phyloP scores from a whole-genome alignment of 2,797 vertebrate species.

The Cetoscarus ocellatus region DNA sequence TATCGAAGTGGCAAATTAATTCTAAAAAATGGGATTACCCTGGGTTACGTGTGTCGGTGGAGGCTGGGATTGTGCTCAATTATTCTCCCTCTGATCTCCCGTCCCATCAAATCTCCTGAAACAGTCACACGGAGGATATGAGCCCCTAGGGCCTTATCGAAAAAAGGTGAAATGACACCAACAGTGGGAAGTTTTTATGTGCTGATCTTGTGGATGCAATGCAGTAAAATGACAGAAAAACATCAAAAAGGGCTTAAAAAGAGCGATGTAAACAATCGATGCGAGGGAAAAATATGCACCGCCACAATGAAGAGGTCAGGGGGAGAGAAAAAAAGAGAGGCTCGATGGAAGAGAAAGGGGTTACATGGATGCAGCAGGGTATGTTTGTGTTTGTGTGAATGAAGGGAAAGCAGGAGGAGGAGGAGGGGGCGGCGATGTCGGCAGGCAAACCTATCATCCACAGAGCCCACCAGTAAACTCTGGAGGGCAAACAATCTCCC shows the following conservation, averaged over 20 bases:
- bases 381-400: too few species aligned
- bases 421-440: background rate
- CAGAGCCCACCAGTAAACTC: conserved; percentile 65
- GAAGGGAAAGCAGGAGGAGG: background rate
- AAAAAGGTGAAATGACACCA: conserved; percentile 48
- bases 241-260: too few species aligned
- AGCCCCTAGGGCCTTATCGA: conserved; percentile 34
- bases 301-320: too few species aligned
- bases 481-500: conserved; percentile 79
- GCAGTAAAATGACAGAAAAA: too few species aligned
- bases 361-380: conserved; percentile 21
- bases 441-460: conserved; percentile 65
- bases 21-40: conserved; percentile 55
- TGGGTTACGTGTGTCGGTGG: background rate
- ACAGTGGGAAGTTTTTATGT: too few species aligned
- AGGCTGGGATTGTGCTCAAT: conserved; percentile 35
- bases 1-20: conserved; percentile 47
- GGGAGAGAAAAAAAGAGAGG: conserved; percentile 7
- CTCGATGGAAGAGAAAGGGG: conserved; percentile 29
- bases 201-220: too few species aligned
- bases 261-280: too few species aligned
- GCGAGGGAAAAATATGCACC: too few species aligned
- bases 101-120: conserved; percentile 23
- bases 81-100: conserved; percentile 30
- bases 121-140: conserved; percentile 7